phyloP scores from a whole-genome alignment of 2,797 vertebrate genomes.

The Anguilla obscura region DNA sequence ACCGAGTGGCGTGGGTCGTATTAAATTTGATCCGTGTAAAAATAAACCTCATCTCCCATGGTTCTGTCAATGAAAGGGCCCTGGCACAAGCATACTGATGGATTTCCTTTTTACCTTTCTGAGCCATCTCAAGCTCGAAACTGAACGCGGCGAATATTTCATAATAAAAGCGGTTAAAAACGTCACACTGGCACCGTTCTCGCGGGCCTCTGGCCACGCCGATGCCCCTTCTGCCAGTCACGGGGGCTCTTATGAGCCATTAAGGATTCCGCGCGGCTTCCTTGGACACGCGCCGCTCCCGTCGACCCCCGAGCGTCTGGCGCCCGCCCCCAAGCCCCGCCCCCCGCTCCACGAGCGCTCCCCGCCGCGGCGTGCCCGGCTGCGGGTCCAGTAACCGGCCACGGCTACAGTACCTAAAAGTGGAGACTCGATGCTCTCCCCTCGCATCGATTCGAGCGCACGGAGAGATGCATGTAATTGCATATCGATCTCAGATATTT shows the following conservation, averaged over 20 bases:
- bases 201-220: slow-evolving; percentile 34
- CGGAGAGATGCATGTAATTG: slow-evolving; percentile 56
- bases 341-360: slow-evolving; percentile 1
- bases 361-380: neutral
- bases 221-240: slow-evolving; percentile 4
- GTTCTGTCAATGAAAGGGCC: slow-evolving; percentile 42
- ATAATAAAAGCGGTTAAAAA: slow-evolving; percentile 54
- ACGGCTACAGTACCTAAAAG: neutral
- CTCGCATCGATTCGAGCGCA: slow-evolving; percentile 42
- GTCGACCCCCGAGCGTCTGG: neutral
- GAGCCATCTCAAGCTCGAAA: slow-evolving; percentile 49
- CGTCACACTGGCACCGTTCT: slow-evolving; percentile 46
- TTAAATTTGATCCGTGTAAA: slow-evolving; percentile 39
- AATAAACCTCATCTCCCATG: slow-evolving; percentile 53
- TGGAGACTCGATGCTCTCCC: slow-evolving; percentile 37
- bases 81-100: slow-evolving; percentile 44
- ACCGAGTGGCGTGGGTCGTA: slow-evolving; percentile 22
- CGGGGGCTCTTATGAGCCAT: slow-evolving; percentile 37
- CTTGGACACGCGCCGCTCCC: slow-evolving; percentile 12
- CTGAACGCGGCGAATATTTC: slow-evolving; percentile 51
- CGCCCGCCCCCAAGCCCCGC: slow-evolving; percentile 28
- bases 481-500: slow-evolving; percentile 57
- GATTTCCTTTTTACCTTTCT: slow-evolving; percentile 53
- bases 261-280: slow-evolving; percentile 41
- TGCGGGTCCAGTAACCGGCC: neutral